phyloP scores from a whole-genome alignment of 2,888 invertebrate species.

The Mythimna impura region DNA sequence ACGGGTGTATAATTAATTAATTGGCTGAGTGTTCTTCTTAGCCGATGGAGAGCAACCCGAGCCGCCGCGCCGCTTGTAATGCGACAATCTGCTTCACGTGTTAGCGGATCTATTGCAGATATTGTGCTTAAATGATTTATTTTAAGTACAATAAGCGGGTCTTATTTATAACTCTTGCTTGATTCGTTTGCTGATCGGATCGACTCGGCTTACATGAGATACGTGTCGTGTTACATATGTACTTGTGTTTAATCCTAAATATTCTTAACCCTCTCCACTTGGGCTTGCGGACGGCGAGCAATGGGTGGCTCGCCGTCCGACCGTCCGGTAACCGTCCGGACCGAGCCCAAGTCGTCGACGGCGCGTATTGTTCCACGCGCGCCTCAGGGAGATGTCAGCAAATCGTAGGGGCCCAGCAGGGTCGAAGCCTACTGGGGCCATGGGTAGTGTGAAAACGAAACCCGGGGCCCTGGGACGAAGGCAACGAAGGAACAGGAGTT shows the following conservation, averaged over 20 bases:
- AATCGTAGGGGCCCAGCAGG: too few species aligned
- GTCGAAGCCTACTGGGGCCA: too few species aligned
- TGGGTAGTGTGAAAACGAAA: too few species aligned
- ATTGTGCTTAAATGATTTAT: neutral
- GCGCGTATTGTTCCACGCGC: too few species aligned
- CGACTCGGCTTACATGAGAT: neutral
- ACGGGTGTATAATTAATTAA: slow-evolving; percentile 58
- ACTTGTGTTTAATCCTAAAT: neutral
- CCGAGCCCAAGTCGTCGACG: too few species aligned
- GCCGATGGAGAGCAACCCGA: slow-evolving; percentile 46
- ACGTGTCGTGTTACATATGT: neutral
- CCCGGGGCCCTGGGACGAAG: too few species aligned
- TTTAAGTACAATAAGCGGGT: neutral
- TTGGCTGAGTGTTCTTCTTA: slow-evolving; percentile 47
- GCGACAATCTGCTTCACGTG: slow-evolving; percentile 43
- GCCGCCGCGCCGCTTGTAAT: slow-evolving; percentile 47
- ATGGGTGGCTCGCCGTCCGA: too few species aligned
- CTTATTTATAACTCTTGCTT: neutral
- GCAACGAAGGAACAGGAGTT: too few species aligned
- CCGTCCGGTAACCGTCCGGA: too few species aligned
- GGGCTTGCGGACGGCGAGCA: too few species aligned
- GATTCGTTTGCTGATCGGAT: slow-evolving; percentile 2
- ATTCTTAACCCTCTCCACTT: neutral
- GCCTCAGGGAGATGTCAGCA: too few species aligned
- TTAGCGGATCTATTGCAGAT: slow-evolving; percentile 18